Evolutionary conservation across 2,113 vertebrate genomes (phyloP).

Genomic region (Lophochroa leadbeateri): DNA sequence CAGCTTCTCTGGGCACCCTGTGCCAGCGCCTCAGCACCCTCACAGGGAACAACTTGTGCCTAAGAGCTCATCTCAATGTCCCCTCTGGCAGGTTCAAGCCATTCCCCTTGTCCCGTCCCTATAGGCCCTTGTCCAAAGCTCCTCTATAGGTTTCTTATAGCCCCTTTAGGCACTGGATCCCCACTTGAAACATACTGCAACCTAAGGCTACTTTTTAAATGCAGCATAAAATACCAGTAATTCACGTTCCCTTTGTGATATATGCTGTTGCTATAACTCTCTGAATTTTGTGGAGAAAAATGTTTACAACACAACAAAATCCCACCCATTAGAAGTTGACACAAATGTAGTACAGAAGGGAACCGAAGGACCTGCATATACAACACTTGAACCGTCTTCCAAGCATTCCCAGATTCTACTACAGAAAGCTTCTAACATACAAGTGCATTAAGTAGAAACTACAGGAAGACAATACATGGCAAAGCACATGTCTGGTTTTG

Average conservation of each 20-base stretch:
- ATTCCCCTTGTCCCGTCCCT: background rate
- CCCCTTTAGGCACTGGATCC: background rate
- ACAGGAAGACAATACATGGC: background rate
- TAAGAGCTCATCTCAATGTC: background rate
- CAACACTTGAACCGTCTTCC: background rate
- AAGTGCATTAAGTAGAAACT: background rate
- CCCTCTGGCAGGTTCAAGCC: background rate
- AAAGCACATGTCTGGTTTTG: constrained; percentile 28
- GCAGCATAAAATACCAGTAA: constrained; percentile 31
- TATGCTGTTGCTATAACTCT: constrained; percentile 40
- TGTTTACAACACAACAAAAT: constrained; percentile 35
- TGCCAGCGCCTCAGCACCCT: too few species aligned
- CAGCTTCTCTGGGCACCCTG: too few species aligned
- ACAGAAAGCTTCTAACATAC: constrained; percentile 43
- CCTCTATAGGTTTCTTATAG: background rate
- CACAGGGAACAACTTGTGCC: background rate
- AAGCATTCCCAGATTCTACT: background rate
- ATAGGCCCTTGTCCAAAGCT: background rate
- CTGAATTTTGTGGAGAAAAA: constrained; percentile 24
- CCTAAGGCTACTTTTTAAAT: background rate
- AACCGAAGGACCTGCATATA: background rate
- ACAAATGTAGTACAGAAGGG: background rate
- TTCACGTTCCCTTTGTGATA: constrained; percentile 4
- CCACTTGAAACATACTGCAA: background rate
- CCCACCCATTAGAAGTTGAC: background rate